Percentiles rank a stretch among this genome's conserved stretches.
Evolutionary conservation across 2,888 invertebrate genomes (phyloP).

Genomic region (Callimorpha dominula): DNA sequence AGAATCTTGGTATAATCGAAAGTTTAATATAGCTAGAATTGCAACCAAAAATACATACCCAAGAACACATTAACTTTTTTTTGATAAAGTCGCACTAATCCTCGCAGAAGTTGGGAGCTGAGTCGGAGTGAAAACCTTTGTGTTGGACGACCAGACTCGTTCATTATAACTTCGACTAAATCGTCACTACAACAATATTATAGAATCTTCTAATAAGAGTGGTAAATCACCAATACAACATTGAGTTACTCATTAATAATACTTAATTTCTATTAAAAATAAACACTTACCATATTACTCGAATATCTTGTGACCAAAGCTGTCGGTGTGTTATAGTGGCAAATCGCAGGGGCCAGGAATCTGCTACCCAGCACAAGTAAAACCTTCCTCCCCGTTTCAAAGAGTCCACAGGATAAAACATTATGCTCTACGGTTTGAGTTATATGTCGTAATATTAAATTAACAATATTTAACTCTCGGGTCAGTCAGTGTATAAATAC

Average conservation of each 20-base stretch:
- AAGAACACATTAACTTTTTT: conserved; percentile 70
- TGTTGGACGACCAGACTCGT: conserved; percentile 74
- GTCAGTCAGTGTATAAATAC: neutral
- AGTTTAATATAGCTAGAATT: neutral
- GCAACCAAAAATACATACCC: conserved; percentile 55
- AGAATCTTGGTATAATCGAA: neutral
- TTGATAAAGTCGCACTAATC: conserved; percentile 75
- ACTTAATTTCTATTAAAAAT: neutral
- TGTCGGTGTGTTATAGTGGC: conserved; percentile 72
- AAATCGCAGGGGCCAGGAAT: conserved; percentile 80
- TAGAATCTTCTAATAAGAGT: neutral
- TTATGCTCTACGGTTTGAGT: conserved; percentile 45
- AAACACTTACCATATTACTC: conserved; percentile 70
- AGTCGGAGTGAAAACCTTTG: conserved; percentile 78
- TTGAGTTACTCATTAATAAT: neutral
- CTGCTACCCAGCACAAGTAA: conserved; percentile 81
- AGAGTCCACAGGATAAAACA: conserved; percentile 79
- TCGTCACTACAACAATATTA: conserved; percentile 64
- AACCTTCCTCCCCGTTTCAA: conserved; percentile 77
- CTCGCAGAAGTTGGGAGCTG: conserved; percentile 77
- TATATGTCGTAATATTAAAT: neutral
- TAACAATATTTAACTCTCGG: neutral
- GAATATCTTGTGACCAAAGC: conserved; percentile 77
- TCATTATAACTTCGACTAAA: conserved; percentile 70
- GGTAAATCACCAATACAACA: neutral